Base-by-base conservation (phyloP, 2,113 vertebrate species). In the Jacana jacana region DNA sequence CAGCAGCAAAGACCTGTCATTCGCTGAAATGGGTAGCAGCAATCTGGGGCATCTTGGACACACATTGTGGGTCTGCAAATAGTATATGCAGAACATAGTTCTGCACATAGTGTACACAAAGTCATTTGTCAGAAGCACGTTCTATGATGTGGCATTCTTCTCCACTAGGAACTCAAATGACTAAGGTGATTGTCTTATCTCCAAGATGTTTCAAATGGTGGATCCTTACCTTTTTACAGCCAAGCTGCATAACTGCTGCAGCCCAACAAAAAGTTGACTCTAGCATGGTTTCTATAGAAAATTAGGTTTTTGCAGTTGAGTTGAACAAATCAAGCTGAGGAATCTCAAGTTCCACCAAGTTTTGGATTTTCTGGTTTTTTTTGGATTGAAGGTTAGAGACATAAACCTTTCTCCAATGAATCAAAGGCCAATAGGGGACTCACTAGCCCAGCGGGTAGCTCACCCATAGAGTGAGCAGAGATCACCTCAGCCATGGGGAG, bases 401-500 rank as follows among this genome's bases (percentile, higher is more conserved):
- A 63, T 7, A 66, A 75, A 58, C 3, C 2, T 78, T 63, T 8
- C 3, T 77, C 23, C 0, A 1, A 1, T 28, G 30, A 81, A 94
- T 2, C 4, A 55, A 77, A 65, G 40, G 4, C 20, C 4, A 1
- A 1, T 39, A 65, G 57, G 0, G 3, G 8, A n/a, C 3, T 4
- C 25, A 25, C 7, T 52, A 30, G 1, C 6, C 17, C 6, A 37
- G 12, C 2, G 25, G 10, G 23, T 23, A 55, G 4, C 17, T 83
- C 19, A 64, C 3, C 3, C 30, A 35, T 37, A 27, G 46, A 35
- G 27, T 28, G 25, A n/a, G 6, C 9, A 42, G 27, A 78, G 8
- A n/a, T 2, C 55, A 31, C 1, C 33, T 30, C 9, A 63, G 46
- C 6, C 20, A 25, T 1, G 0, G 8, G 1, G 10, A 55, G 1